Percentiles rank a stretch among this genome's conserved stretches.
Conservation (phyloP, 2,888 invertebrate genomes). For the Chaitophorus viminalis region DNA sequence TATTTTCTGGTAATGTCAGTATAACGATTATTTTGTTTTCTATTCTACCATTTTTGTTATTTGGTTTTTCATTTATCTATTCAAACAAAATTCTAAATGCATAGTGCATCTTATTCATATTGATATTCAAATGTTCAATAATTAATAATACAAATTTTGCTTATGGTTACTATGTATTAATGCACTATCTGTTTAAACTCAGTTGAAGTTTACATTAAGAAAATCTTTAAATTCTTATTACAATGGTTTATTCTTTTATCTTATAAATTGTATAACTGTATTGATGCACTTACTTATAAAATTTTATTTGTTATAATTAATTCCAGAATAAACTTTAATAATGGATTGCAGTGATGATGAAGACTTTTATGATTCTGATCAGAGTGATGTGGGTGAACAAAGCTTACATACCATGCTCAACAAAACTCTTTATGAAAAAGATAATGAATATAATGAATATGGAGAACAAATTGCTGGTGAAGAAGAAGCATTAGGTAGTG, state of each 20-base stretch:
- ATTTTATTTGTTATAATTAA: not conserved
- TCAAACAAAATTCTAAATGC: no score
- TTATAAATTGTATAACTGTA: not conserved
- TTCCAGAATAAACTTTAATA: not conserved
- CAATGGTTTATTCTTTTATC: not conserved
- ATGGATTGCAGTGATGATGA: slow-evolving; percentile 57
- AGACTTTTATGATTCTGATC: slow-evolving; percentile 54
- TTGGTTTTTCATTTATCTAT: no score
- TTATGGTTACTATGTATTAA: no score
- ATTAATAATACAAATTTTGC: no score
- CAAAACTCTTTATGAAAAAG: slow-evolving; percentile 38
- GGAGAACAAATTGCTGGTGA: slow-evolving; percentile 8
- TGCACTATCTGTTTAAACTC: no score
- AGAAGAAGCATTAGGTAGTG: slow-evolving; percentile 37
- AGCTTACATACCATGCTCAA: slow-evolving; percentile 52
- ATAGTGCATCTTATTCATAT: no score
- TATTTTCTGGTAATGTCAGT: no score
- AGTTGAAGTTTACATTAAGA: no score
- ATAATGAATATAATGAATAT: slow-evolving; percentile 14
- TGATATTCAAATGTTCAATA: no score
- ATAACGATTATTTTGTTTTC: no score
- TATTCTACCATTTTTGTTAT: no score
- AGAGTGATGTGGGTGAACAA: slow-evolving; percentile 43
- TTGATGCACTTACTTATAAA: no score
- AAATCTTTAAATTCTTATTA: not conserved